Base-by-base conservation (phyloP, 2,888 invertebrate species). In the Elysia crispata region DNA sequence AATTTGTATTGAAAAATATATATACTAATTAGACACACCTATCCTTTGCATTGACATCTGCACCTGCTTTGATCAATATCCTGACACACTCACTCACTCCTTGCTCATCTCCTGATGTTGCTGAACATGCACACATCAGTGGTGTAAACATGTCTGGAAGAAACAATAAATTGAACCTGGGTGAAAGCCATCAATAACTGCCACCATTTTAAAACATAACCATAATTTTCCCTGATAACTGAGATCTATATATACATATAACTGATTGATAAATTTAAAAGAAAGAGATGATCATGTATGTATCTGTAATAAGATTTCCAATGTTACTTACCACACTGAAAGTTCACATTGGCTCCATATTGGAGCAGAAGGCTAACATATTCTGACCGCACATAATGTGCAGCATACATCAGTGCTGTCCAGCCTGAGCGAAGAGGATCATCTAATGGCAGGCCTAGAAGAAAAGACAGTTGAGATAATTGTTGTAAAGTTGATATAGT, bases 51-150 rank as follows among this genome's bases (percentile, higher is more conserved):
- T 89, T 87, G 6, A 87, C 85, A 20, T 87, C 83, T 23, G 87
- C 88, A 41, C 87, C 87, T 70, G 81, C 85, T 1, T 85, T 86
- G 18, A 89, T 64, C 1, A 90, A 84, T n/a, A 85, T 72, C 69
- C 80, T 81, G 11, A 91, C 91, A 85, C 92, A 92, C 8, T 85
- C 83, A 6, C 91, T 76, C 28, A 93, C 81, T n/a, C 88, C 86
- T 0, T 86, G 88, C 76, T 91, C 90, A 50, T 88, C 86, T 18
- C 86, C 85, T 28, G 86, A 87, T 5, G 84, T 89, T 0, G 92
- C 91, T 1, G 91, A 90, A 86, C 93, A 93, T 1, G 90, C 91
- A 28, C 92, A 92, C 93, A 93, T 93, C 50, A 93, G 83, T 5
- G 92, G 91, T n/a, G 92, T 91, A 84, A 91, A 92, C 83, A 88